These are phyloP conservation scores for Furnarius figulus DNA, from an alignment of 2,113 vertebrate species.

Conservation along the genomic window DNA sequence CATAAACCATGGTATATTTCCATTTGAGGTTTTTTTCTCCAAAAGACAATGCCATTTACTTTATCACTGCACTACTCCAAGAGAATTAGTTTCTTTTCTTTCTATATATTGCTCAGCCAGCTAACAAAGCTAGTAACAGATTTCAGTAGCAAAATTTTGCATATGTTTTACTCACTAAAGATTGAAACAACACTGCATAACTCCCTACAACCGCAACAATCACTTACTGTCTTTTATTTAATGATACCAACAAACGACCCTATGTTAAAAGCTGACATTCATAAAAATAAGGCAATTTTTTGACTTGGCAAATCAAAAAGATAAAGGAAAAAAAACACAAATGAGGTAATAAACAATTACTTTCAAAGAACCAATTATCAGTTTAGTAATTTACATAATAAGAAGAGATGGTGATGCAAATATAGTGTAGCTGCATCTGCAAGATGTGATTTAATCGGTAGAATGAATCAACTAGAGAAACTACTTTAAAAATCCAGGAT, in stretches of 20 bases:
- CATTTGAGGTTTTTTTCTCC: background rate
- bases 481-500: background rate
- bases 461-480: slow-evolving; percentile 6
- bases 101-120: background rate
- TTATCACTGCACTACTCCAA: background rate
- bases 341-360: slow-evolving; percentile 6
- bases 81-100: background rate
- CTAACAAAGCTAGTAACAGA: background rate
- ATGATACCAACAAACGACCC: background rate
- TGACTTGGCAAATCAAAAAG: background rate
- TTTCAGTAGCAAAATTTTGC: slow-evolving; percentile 13
- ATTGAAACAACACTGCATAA: background rate
- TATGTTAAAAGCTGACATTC: slow-evolving; percentile 20
- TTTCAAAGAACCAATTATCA: background rate
- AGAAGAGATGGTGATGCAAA: background rate
- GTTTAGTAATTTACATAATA: background rate
- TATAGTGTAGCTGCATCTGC: background rate
- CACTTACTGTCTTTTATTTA: slow-evolving; percentile 20
- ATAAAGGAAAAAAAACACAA: background rate
- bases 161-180: background rate
- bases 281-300: slow-evolving; percentile 22
- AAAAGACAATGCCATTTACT: background rate
- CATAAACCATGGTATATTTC: background rate
- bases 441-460: background rate
- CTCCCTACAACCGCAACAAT: slow-evolving; percentile 1